phyloP scores from a whole-genome alignment of 2,797 vertebrate species.

The Perdix hodgsoniae region DNA sequence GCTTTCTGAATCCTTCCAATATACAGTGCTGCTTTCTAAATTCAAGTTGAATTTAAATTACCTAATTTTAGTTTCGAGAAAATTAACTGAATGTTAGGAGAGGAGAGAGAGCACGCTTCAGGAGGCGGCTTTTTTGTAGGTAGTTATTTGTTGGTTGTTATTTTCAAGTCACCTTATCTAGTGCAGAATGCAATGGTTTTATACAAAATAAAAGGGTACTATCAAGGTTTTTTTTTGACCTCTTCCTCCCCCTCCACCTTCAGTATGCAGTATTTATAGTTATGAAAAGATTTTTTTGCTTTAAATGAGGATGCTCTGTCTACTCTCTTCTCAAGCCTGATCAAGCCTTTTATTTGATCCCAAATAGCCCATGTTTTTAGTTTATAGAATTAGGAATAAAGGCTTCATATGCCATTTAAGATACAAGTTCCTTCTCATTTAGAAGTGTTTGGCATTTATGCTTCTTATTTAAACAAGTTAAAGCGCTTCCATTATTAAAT shows the following conservation, averaged over 20 bases:
- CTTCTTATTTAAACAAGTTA: conserved; percentile 73
- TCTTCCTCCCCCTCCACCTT: neutral
- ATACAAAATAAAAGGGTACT: neutral
- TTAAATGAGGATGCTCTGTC: neutral
- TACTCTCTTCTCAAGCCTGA: conserved; percentile 32
- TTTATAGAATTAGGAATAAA: conserved; percentile 54
- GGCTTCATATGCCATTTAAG: conserved; percentile 34
- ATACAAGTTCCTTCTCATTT: conserved; percentile 55
- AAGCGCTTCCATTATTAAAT: conserved; percentile 72
- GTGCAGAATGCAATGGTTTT: neutral
- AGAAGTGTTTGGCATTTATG: conserved; percentile 68
- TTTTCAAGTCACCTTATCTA: neutral
- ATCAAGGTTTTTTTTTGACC: neutral
- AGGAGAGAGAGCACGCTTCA: neutral
- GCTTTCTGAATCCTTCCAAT: neutral
- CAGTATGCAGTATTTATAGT: neutral
- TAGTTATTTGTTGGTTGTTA: neutral
- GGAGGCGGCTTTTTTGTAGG: neutral
- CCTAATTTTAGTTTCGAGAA: neutral
- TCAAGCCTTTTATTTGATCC: conserved; percentile 56
- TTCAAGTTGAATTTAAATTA: neutral
- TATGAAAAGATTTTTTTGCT: neutral
- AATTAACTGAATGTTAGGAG: neutral
- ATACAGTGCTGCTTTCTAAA: neutral
- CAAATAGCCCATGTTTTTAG: neutral